Conservation (phyloP, 2,888 invertebrate genomes). For the Mythimna vitellina region DNA sequence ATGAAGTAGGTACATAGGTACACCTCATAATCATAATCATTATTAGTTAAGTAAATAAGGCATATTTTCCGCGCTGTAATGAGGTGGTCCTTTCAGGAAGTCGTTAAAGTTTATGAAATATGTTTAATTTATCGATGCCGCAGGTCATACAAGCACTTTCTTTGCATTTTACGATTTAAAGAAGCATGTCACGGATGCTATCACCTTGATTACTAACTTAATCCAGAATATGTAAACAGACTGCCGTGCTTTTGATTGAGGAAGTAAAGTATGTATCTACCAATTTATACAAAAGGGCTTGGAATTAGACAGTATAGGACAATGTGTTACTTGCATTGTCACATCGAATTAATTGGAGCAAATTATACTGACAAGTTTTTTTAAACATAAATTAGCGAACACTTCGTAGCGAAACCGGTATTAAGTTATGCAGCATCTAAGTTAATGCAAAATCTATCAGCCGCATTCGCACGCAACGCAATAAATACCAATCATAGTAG, state of each 20-base stretch:
- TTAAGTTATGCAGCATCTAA: conserved; percentile 31
- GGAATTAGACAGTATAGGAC: background rate
- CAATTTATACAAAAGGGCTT: background rate
- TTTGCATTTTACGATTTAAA: conserved; percentile 1
- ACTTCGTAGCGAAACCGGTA: conserved; percentile 23
- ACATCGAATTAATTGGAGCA: background rate
- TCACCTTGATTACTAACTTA: background rate
- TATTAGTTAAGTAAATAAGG: background rate
- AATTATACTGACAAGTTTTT: background rate
- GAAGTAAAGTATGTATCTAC: background rate
- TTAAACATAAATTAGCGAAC: background rate
- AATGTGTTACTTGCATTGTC: background rate
- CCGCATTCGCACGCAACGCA: conserved; percentile 13
- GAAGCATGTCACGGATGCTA: background rate
- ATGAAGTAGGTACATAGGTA: background rate
- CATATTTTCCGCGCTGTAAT: conserved; percentile 2
- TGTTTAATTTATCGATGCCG: background rate
- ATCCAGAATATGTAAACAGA: background rate
- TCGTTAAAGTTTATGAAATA: conserved; percentile 7
- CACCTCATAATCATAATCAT: background rate
- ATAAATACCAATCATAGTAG: too few species aligned
- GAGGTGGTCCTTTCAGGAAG: background rate
- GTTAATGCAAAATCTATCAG: conserved; percentile 21
- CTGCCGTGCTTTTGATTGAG: background rate
- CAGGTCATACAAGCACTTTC: background rate